Conservation (phyloP, 2,113 vertebrate species). For the Miniopterus natalensis region DNA sequence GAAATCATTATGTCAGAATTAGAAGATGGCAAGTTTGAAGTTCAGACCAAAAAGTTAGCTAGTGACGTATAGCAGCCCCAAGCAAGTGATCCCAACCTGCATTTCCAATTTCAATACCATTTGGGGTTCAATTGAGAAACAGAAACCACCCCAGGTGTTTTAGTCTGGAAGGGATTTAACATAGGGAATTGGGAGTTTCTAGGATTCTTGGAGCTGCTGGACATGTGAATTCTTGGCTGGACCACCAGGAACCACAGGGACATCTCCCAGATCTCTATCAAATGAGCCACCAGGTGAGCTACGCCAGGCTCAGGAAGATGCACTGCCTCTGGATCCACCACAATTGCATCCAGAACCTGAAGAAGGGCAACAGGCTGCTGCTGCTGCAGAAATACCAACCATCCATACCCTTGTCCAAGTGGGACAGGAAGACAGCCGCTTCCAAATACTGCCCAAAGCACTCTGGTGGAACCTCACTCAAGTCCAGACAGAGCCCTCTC, state of each 20-base stretch:
- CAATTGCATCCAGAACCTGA: no score
- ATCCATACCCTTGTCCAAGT: background rate
- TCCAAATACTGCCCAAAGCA: background rate
- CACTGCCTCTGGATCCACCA: rapidly evolving
- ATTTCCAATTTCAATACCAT: background rate
- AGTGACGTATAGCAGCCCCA: background rate
- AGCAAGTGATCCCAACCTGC: background rate
- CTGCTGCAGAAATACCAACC: background rate
- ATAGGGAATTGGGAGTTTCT: background rate
- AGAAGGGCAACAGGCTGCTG: no score
- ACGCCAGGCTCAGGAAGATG: background rate
- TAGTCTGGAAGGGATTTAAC: background rate
- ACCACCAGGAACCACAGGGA: background rate
- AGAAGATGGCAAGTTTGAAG: background rate
- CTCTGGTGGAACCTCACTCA: background rate
- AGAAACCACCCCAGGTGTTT: background rate
- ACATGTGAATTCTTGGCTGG: background rate
- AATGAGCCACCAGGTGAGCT: background rate
- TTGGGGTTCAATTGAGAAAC: background rate
- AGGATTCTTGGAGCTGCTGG: background rate
- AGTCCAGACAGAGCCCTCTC: background rate
- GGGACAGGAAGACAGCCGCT: background rate
- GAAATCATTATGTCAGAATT: background rate
- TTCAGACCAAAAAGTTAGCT: background rate
- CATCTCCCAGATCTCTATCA: background rate